Conservation (phyloP, 1,140 invertebrate genomes). For the Pissodes strobi region DNA sequence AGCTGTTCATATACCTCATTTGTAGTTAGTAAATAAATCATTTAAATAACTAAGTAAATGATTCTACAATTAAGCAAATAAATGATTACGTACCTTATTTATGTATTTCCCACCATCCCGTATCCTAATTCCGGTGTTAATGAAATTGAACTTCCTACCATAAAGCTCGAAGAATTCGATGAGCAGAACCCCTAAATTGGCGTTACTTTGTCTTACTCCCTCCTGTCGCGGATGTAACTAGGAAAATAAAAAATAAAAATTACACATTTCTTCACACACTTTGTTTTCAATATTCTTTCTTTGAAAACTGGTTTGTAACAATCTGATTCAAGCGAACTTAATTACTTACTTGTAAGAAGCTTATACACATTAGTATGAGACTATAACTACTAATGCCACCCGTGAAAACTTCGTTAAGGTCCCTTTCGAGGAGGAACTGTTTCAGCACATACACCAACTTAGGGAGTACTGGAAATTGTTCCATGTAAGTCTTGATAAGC, state of each 20-base stretch:
- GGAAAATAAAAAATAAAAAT: constrained; percentile 4
- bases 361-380: constrained; percentile 97
- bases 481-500: constrained; percentile 77
- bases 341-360: constrained; percentile 80
- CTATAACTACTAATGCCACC: constrained; percentile 99
- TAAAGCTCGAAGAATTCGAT: constrained; percentile 99
- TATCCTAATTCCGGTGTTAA: constrained; percentile 91
- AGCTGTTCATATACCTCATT: too few relatives aligned
- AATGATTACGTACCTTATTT: constrained; percentile 65
- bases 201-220: constrained; percentile 60
- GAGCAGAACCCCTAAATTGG: constrained; percentile 91
- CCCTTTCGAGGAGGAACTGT: constrained; percentile 94
- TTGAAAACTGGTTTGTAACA: background rate
- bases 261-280: background rate
- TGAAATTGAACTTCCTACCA: constrained; percentile 95
- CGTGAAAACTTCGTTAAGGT: constrained; percentile 98
- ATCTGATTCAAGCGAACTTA: constrained; percentile 61
- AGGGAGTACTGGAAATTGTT: constrained; percentile 80
- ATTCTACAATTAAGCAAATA: too few relatives aligned
- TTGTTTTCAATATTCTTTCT: too few relatives aligned
- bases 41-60: too few relatives aligned
- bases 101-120: constrained; percentile 94
- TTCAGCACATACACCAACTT: constrained; percentile 97
- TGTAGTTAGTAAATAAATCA: too few relatives aligned
- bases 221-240: constrained; percentile 74